Percentiles rank a stretch among this genome's conserved stretches.
Evolutionary conservation across 2,888 invertebrate species (phyloP).

Genomic region (Trachelus stipa): DNA sequence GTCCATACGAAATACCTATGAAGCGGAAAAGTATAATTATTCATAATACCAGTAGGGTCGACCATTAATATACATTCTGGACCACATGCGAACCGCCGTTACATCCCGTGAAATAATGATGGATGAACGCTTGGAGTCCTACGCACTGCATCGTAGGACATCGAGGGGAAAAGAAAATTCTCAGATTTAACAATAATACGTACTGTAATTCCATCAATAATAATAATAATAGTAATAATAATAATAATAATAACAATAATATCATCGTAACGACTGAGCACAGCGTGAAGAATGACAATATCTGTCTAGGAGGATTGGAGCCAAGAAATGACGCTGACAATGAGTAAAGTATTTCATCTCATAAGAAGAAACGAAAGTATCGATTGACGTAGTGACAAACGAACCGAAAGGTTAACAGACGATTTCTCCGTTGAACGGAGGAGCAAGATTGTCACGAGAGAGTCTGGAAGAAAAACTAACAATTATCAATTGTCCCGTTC

Average conservation of each 20-base stretch:
- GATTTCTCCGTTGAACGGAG: neutral
- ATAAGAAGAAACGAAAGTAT: neutral
- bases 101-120: neutral
- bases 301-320: neutral
- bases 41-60: slow-evolving; percentile 32
- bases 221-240: no score
- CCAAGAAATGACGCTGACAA: neutral
- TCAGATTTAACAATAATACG: neutral
- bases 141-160: neutral
- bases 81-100: slow-evolving; percentile 26
- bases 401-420: neutral
- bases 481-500: neutral
- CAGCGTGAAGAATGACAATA: neutral
- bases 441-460: neutral
- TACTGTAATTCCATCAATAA: neutral
- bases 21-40: slow-evolving; percentile 45
- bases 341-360: neutral
- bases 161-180: neutral
- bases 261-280: neutral
- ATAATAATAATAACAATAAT: neutral
- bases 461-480: neutral
- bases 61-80: slow-evolving; percentile 47
- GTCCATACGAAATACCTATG: slow-evolving; percentile 8
- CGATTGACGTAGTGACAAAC: neutral
- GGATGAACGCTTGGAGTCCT: neutral